Evolutionary conservation across 2,113 vertebrate genomes (phyloP).

Genomic region (Rhinopomastus cyanomelas): DNA sequence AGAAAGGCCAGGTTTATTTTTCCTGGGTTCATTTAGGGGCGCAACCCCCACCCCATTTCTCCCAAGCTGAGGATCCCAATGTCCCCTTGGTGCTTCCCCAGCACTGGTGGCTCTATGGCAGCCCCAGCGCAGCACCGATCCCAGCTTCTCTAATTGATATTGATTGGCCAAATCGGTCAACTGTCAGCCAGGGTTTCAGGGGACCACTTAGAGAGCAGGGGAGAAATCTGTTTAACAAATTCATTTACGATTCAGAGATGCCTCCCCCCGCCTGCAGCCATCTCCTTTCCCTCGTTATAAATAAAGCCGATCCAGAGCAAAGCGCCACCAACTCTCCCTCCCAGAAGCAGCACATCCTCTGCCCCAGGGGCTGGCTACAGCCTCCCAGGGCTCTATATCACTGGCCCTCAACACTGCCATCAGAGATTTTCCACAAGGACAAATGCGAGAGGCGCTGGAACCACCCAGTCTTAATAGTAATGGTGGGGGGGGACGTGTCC

Average conservation of each 20-base stretch:
- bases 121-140: not conserved
- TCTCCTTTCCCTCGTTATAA: slow-evolving; percentile 71
- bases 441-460: not conserved
- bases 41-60: fast-evolving
- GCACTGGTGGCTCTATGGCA: not conserved
- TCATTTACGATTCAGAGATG: slow-evolving; percentile 80
- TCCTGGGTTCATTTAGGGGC: not conserved
- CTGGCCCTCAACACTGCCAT: not conserved
- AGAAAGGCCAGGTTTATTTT: not conserved
- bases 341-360: not conserved
- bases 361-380: not conserved
- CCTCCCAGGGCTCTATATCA: not conserved
- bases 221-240: slow-evolving; percentile 90
- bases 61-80: fast-evolving
- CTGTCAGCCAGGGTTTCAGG: slow-evolving; percentile 90
- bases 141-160: slow-evolving; percentile 79
- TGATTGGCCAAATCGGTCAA: slow-evolving; percentile 87
- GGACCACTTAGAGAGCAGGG: slow-evolving; percentile 82
- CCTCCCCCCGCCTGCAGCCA: not conserved
- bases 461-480: not conserved
- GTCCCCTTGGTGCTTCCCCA: fast-evolving
- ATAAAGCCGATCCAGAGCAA: slow-evolving; percentile 82
- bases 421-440: not conserved
- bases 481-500: not conserved
- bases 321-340: slow-evolving; percentile 23